These are phyloP conservation scores for Heliconius hortense DNA, from an alignment of 2,888 invertebrate species.

Conservation along the genomic window DNA sequence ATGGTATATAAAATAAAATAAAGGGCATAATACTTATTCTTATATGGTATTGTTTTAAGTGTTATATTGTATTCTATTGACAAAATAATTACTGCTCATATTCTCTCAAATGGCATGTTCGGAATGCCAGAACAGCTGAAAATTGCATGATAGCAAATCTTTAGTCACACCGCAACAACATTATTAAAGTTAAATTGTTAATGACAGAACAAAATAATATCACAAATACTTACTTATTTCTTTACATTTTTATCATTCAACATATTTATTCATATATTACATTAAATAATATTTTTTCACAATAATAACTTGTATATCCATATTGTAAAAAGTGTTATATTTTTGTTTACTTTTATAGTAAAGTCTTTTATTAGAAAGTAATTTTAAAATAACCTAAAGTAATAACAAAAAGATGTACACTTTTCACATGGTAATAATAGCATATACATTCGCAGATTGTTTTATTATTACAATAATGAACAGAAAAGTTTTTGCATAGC, in stretches of 20 bases:
- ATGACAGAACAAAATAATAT: not conserved
- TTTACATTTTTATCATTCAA: not conserved
- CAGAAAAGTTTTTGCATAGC: not conserved
- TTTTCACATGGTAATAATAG: not conserved
- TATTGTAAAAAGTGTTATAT: constrained; percentile 9
- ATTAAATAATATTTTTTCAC: not conserved
- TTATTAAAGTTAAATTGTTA: not conserved
- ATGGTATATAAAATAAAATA: not conserved
- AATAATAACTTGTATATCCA: not conserved
- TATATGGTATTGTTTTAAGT: too few relatives aligned
- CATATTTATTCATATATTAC: not conserved
- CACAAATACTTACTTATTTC: constrained; percentile 5
- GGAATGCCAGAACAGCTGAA: not conserved
- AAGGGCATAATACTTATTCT: not conserved
- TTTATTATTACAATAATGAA: not conserved
- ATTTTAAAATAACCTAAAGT: not conserved
- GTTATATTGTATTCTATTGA: too few relatives aligned
- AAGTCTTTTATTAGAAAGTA: not conserved
- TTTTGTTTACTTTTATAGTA: not conserved
- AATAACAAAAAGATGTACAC: constrained; percentile 4
- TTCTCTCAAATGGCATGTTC: too few relatives aligned
- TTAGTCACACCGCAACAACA: not conserved
- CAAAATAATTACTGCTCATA: too few relatives aligned
- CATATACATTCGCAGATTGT: constrained; percentile 1
- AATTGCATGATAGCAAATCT: not conserved